A percentile compares a stretch with the other conserved stretches of the same genome.
Evolutionary conservation across 2,888 invertebrate genomes (phyloP).

Genomic region (Megamerina dolium): DNA sequence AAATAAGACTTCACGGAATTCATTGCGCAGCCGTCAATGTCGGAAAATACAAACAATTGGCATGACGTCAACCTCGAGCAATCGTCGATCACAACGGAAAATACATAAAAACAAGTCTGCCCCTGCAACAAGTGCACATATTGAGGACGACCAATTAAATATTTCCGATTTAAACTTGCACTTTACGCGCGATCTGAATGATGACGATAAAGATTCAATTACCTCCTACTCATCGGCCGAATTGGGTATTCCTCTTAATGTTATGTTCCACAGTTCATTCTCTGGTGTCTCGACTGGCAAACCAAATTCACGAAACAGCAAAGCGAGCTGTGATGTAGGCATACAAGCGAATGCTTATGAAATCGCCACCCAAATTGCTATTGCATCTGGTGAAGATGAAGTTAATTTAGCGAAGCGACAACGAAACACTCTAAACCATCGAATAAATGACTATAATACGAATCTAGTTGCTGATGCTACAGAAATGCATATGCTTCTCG

Average conservation of each 20-base stretch:
- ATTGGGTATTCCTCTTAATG: constrained; percentile 44
- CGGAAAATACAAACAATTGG: constrained; percentile 27
- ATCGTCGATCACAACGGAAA: constrained; percentile 18
- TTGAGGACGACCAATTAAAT: constrained; percentile 23
- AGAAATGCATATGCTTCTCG: constrained; percentile 40
- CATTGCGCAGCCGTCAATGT: constrained; percentile 36
- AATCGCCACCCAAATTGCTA: constrained; percentile 49
- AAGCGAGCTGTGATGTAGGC: constrained; percentile 55
- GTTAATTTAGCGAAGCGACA: constrained; percentile 37
- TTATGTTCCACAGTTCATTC: constrained; percentile 45
- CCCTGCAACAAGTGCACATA: constrained; percentile 9
- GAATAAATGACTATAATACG: constrained; percentile 24
- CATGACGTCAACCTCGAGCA: constrained; percentile 9
- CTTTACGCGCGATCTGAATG: constrained; percentile 26
- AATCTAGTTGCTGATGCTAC: constrained; percentile 26
- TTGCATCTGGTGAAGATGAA: constrained; percentile 36
- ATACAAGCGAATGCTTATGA: constrained; percentile 57
- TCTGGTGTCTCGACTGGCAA: constrained; percentile 51
- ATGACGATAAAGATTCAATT: constrained; percentile 31
- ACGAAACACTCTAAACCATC: constrained; percentile 37
- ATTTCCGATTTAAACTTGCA: constrained; percentile 41
- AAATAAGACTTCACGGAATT: constrained; percentile 44
- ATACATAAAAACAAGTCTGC: constrained; percentile 25
- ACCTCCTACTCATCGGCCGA: constrained; percentile 49
- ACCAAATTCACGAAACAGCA: constrained; percentile 51